Conservation (phyloP, 2,797 vertebrate species). For the Crenuchus spilurus region DNA sequence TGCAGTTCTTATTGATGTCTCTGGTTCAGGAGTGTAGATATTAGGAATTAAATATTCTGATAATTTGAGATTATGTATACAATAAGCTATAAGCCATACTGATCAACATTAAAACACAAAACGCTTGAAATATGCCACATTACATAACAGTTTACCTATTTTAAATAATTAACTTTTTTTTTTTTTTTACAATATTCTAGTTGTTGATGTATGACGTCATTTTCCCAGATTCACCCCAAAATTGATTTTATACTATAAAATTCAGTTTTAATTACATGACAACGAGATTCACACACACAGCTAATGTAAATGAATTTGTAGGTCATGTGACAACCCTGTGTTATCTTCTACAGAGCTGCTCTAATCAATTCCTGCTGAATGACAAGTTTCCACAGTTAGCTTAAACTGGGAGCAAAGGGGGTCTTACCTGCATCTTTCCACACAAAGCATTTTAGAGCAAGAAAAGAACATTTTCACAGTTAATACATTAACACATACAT, state of each 20-base stretch:
- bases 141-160: no score
- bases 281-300: not conserved
- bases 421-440: constrained; percentile 76
- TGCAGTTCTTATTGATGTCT: no score
- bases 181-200: no score
- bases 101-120: no score
- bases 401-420: not conserved
- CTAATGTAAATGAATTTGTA: not conserved
- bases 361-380: not conserved
- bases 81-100: no score
- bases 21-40: no score
- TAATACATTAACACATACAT: not conserved
- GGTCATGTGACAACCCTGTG: not conserved
- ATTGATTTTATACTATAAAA: no score
- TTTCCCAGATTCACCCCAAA: not conserved
- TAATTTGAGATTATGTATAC: no score
- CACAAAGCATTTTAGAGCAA: constrained; percentile 33
- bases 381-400: not conserved
- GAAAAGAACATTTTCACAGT: not conserved
- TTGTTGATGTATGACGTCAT: no score
- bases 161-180: no score
- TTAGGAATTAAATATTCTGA: no score
- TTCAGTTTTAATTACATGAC: not conserved
- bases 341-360: not conserved
- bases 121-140: no score